Evolutionary conservation across 2,797 vertebrate species (phyloP), one percentile per base, ranked within the genome.

Genomic region (Poecilia wingei): DNA sequence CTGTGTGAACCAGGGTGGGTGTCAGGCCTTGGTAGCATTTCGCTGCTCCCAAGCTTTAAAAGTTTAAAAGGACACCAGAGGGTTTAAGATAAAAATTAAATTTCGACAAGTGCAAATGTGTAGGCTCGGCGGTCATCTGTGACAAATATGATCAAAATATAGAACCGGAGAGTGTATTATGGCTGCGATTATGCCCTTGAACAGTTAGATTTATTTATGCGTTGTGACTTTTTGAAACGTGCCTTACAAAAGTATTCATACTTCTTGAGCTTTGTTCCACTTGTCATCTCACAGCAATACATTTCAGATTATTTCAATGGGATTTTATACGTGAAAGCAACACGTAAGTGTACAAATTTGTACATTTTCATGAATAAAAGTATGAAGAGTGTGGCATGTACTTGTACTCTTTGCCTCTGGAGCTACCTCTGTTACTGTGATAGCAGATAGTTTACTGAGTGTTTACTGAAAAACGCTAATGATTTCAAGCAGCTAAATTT

Each of bases 171-270:
- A 41, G 55, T 22, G 14, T 68, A 22, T 36, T 55, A 25, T 46
- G 22, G 61, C 55, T 51, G 57, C 51, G 8, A 68, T 46, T 75
- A 49, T 49, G 75, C 70, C 61, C 25, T 59, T 49, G 41, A 55
- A 75, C 64, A 57, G 64, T 77, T 75, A 73, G 59, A 73, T 84
- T 61, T 45, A 57, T 45, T 71, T 72, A 9, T 74, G 57, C 80
- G 69, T 83, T 45, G 75, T 85, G 83, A 87, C 72, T 87, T 18
- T 4, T 59, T 57, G 39, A 6, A 33, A 72, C 36, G 47, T 53
- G 72, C 47, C 68, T 70, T 70, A n/a, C 12, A 70, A 70, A 70
- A 70, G 41, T 70, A 45, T 70, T 70, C 13, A 41, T 69, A 43
- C 20, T 13, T 69, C 66, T 43, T 43, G 25, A 70, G 45, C 12